Percentiles rank a stretch among this genome's conserved stretches.
Evolutionary conservation across 1,140 invertebrate species (phyloP).

Genomic region (Drosophila quadrilineata): DNA sequence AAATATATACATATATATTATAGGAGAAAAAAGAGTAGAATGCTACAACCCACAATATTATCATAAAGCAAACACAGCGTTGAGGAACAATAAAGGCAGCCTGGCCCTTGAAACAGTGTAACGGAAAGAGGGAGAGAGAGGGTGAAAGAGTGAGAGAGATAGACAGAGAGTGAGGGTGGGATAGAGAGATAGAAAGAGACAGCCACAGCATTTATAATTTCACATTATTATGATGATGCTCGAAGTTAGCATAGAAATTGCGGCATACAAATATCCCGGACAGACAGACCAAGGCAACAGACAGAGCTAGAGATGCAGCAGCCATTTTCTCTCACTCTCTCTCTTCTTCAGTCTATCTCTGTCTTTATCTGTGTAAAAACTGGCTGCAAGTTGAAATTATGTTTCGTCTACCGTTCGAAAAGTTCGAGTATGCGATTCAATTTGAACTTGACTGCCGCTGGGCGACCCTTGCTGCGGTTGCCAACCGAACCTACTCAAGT

Average conservation of each 20-base stretch:
- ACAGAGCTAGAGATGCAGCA: too few relatives aligned
- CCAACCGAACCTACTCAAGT: slow-evolving; percentile 16
- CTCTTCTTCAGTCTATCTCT: too few relatives aligned
- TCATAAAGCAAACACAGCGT: slow-evolving; percentile 62
- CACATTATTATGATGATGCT: slow-evolving; percentile 74
- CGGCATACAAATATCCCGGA: slow-evolving; percentile 54
- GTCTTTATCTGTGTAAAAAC: too few relatives aligned
- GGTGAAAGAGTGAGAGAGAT: not conserved
- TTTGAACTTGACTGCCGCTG: slow-evolving; percentile 69
- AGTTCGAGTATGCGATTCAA: slow-evolving; percentile 49
- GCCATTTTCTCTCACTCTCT: too few relatives aligned
- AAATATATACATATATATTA: too few relatives aligned
- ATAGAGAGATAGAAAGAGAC: not conserved
- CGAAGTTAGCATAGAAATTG: slow-evolving; percentile 50
- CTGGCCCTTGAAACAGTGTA: too few relatives aligned
- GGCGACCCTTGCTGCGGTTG: slow-evolving; percentile 66
- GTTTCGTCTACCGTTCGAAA: slow-evolving; percentile 58
- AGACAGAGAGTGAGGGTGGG: not conserved
- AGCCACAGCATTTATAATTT: slow-evolving; percentile 64
- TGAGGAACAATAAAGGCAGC: slow-evolving; percentile 24
- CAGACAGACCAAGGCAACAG: too few relatives aligned
- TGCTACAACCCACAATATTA: slow-evolving; percentile 43
- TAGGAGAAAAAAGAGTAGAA: too few relatives aligned
- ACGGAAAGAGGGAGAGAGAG: slow-evolving; percentile 1
- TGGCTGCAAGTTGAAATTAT: slow-evolving; percentile 65